Conservation (phyloP, 2,888 invertebrate genomes). For the Hydrotaea diabolus region DNA sequence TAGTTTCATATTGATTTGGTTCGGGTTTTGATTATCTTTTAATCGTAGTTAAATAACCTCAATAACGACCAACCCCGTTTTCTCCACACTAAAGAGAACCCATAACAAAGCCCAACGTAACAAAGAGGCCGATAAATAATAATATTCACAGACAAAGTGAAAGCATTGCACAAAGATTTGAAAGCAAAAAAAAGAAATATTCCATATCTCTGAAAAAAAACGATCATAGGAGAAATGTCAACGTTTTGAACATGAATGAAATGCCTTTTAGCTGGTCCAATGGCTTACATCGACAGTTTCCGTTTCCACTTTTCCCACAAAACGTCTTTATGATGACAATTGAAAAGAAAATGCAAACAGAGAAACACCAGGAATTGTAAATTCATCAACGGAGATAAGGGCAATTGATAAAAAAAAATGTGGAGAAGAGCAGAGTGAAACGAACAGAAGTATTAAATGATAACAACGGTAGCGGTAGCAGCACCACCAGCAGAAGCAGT, state of each 20-base stretch:
- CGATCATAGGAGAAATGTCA: not conserved
- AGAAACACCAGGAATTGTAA: not conserved
- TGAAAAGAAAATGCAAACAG: not conserved
- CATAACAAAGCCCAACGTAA: too few relatives aligned
- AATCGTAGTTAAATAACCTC: too few relatives aligned
- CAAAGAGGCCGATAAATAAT: too few relatives aligned
- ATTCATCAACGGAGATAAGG: not conserved
- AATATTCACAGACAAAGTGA: too few relatives aligned
- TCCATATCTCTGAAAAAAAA: too few relatives aligned
- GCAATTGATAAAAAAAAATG: not conserved
- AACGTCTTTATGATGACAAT: slow-evolving; percentile 24
- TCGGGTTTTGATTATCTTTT: too few relatives aligned
- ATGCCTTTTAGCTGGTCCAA: slow-evolving; percentile 18
- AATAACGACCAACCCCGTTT: too few relatives aligned
- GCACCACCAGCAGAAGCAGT: too few relatives aligned
- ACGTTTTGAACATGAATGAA: not conserved
- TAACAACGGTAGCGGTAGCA: not conserved
- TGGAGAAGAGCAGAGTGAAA: not conserved
- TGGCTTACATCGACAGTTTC: slow-evolving; percentile 9
- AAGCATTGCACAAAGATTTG: too few relatives aligned
- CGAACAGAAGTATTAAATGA: not conserved
- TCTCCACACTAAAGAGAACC: too few relatives aligned
- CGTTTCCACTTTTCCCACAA: slow-evolving; percentile 9
- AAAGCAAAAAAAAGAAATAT: too few relatives aligned
- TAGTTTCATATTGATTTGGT: too few relatives aligned